Base-by-base conservation (phyloP, 2,888 invertebrate genomes). In the Xiphydria camelus region DNA sequence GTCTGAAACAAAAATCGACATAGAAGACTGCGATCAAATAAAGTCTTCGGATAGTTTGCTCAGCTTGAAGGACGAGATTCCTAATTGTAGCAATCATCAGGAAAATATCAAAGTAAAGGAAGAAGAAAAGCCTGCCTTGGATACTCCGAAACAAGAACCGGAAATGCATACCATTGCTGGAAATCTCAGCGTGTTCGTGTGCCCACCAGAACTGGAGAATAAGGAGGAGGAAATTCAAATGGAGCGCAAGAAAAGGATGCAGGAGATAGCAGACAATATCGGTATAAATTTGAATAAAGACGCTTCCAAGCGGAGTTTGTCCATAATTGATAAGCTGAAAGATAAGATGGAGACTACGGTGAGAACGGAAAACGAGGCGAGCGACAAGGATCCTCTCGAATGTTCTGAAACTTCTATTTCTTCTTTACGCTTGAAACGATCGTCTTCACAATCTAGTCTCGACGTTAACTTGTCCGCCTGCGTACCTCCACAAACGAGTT, bases 171-270 rank as follows among this genome's bases (percentile, higher is more conserved):
- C 37, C 4, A 26, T 41, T 25, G 29, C 31, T 2, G 61, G 56
- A 17, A 72, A 75, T 48, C 47, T 75, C 2, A 73, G 65, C 32
- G 73, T 57, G 1, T 76, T 76, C 25, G 75, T 76, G 10, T 75
- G 73, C 37, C 66, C 74, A 1, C 66, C 69, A 2, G 79, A 79
- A 35, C 48, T 77, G 4, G 70, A 75, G 10, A 70, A 77, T 29
- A 77, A 77, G 29, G 79, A 80, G 25, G 68, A 72, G 4, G 76
- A 77, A 47, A 78, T 80, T 39, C 77, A 79, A 48, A 66, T 77
- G 25, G 77, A 79, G 49, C 71, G 80, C 1, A 69, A 78, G 35
- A 74, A 76, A 41, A 78, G 75, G 47, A 81, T 81, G 80, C 75
- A 79, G 29, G 79, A 80, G 52, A 71, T 81, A 4, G 62, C 63